A percentile compares a stretch with the other conserved stretches of the same genome.
Conservation (phyloP, 2,797 vertebrate genomes). For the Corythornis leucogaster region DNA sequence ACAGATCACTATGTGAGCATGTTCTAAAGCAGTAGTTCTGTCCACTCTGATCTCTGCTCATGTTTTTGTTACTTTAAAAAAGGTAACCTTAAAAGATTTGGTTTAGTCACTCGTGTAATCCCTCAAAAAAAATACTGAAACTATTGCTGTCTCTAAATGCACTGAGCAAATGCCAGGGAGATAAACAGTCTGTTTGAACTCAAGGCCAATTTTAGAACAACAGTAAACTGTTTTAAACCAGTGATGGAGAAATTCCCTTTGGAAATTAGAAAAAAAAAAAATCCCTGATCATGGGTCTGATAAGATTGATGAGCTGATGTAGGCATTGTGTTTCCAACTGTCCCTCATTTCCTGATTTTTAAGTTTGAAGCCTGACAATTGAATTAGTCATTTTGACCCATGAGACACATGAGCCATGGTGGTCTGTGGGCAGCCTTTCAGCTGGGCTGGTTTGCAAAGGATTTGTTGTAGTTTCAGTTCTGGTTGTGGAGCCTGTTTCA, state of each 20-base stretch:
- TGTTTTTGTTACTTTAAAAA: not conserved
- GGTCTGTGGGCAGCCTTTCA: not conserved
- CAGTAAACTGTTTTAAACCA: not conserved
- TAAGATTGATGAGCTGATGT: not conserved
- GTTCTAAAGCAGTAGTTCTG: not conserved
- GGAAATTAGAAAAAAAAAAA: not conserved
- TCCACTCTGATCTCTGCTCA: not conserved
- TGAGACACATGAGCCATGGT: fast-evolving
- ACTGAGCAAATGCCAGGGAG: not conserved
- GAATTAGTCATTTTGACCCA: fast-evolving
- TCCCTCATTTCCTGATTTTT: not conserved
- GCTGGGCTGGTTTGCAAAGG: not conserved
- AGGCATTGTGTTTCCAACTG: not conserved
- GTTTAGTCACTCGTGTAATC: not conserved
- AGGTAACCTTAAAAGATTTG: not conserved
- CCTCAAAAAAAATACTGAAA: not conserved
- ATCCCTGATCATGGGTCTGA: not conserved
- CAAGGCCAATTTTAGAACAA: not conserved
- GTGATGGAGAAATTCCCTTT: not conserved
- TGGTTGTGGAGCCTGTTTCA: not conserved
- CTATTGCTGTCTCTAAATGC: not conserved
- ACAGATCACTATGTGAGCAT: not conserved
- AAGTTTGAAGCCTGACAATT: not conserved
- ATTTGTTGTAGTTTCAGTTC: not conserved
- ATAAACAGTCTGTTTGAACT: not conserved